Evolutionary conservation across 2,797 vertebrate species (phyloP).

Genomic region (Pangasius djambal): DNA sequence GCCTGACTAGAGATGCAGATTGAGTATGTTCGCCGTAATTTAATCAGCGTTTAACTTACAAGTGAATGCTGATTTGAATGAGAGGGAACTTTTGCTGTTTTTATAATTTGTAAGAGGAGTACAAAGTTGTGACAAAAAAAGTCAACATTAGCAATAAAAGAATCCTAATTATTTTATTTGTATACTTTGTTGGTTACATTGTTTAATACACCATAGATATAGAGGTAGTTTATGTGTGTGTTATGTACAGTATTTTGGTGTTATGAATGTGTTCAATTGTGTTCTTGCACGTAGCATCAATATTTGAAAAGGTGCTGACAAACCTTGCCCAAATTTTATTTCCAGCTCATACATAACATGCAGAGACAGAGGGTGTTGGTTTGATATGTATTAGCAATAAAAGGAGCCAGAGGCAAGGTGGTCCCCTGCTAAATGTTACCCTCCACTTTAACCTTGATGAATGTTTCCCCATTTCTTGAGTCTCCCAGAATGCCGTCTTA

Average conservation of each 20-base stretch:
- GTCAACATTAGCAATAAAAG: not conserved
- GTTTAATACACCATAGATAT: not conserved
- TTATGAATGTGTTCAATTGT: not conserved
- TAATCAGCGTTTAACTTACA: not conserved
- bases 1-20: not conserved
- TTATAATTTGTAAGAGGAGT: not conserved
- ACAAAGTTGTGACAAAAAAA: not conserved
- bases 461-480: not conserved
- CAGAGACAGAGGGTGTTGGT: not conserved
- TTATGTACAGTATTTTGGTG: not conserved
- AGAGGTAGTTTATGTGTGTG: not conserved
- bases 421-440: constrained; percentile 6
- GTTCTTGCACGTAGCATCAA: not conserved
- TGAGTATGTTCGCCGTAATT: not conserved
- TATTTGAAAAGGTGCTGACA: not conserved
- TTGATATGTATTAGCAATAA: not conserved
- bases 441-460: constrained; percentile 4
- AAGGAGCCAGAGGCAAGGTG: not conserved
- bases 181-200: not conserved
- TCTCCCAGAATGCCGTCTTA: constrained; percentile 17
- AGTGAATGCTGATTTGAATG: not conserved
- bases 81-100: not conserved
- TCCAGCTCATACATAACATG: not conserved
- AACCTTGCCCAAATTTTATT: not conserved
- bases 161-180: not conserved